phyloP scores from a whole-genome alignment of 2,113 vertebrate genomes.

The Serilophus lunatus region DNA sequence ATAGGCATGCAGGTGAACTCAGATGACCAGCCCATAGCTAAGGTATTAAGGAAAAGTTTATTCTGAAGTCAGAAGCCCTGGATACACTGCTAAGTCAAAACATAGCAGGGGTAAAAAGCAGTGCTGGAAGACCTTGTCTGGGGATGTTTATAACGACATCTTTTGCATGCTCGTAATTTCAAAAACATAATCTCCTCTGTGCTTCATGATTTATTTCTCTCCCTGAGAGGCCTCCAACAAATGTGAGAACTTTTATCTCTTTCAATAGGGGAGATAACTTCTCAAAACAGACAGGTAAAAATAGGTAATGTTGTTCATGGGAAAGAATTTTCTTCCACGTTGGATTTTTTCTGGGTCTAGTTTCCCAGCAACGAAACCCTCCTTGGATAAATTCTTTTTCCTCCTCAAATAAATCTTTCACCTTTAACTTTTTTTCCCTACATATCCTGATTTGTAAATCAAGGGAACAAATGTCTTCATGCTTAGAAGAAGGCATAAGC shows the following conservation, averaged over 20 bases:
- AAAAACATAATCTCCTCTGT: not conserved
- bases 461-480: not conserved
- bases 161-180: not conserved
- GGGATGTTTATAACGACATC: not conserved
- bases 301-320: not conserved
- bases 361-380: not conserved
- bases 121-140: no score
- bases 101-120: not conserved
- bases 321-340: not conserved
- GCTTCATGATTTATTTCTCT: not conserved
- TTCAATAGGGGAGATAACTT: not conserved
- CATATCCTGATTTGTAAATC: not conserved
- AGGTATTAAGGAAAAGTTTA: not conserved
- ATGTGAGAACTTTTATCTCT: not conserved
- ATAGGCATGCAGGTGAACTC: not conserved
- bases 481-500: not conserved
- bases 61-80: not conserved
- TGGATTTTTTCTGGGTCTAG: not conserved
- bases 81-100: not conserved
- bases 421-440: not conserved
- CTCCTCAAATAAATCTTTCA: not conserved
- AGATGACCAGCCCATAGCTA: not conserved
- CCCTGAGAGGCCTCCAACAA: not conserved
- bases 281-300: not conserved
- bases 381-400: not conserved